These are phyloP conservation scores for Drosophila pseudoobscura DNA, from an alignment of 1,140 invertebrate genomes.

Conservation along the genomic window DNA sequence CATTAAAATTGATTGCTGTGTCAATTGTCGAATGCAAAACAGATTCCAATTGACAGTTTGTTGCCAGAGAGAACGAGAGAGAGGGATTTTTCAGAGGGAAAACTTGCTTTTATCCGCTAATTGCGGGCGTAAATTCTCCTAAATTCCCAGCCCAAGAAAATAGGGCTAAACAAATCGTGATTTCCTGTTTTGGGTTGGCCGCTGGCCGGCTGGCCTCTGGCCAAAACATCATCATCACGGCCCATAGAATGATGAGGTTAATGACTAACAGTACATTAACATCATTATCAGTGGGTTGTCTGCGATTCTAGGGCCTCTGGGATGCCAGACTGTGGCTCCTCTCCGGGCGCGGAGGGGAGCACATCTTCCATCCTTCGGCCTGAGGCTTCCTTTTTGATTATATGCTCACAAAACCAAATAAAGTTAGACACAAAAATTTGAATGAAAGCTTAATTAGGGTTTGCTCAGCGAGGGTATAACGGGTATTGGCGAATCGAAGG, in stretches of 20 bases:
- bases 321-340: no score
- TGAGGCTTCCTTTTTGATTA: conserved; percentile 40
- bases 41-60: conserved; percentile 7
- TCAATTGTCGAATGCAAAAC: conserved; percentile 30
- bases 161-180: conserved; percentile 33
- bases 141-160: conserved; percentile 30
- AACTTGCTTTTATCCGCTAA: conserved; percentile 4
- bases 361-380: no score
- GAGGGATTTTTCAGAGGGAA: not conserved
- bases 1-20: conserved; percentile 46
- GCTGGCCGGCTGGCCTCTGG: conserved; percentile 22
- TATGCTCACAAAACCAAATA: conserved; percentile 56
- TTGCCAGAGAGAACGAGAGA: not conserved
- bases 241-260: conserved; percentile 27
- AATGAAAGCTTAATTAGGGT: conserved; percentile 65
- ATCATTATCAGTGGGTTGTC: conserved; percentile 45
- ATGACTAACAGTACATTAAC: conserved; percentile 34
- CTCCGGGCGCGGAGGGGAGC: no score
- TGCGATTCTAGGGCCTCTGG: conserved; percentile 3
- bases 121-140: conserved; percentile 11
- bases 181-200: conserved; percentile 48
- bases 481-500: no score
- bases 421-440: conserved; percentile 57
- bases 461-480: not conserved
- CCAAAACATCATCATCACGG: conserved; percentile 41